Base-by-base conservation (phyloP, 2,797 vertebrate genomes). In the Steatocranus sp. region DNA sequence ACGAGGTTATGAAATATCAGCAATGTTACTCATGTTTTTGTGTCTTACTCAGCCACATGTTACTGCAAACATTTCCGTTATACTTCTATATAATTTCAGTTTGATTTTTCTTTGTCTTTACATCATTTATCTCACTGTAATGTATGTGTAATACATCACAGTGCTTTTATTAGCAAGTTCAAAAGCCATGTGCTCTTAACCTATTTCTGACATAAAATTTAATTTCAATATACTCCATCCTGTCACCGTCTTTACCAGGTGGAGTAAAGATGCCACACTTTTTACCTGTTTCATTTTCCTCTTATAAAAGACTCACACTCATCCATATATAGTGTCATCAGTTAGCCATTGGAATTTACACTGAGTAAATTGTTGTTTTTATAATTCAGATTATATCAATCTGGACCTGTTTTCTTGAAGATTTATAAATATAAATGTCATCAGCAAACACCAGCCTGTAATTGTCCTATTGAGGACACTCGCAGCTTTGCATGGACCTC, bases 21-120 rank as follows among this genome's bases (percentile, higher is more conserved):
- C 27, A 73, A 5, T 7, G 9, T 70, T 7, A 2, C 41, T 70
- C 66, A 11, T 8, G 23, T 70, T 3, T 73, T 30, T 48, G 14
- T 73, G 9, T 48, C 4, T 11, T 30, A 0, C 25, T 30, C 10
- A 8, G 66, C 41, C 17, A 48, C 41, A 12, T 1, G 43, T 27
- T 48, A 8, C 25, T 48, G 68, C 25, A 73, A 73, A 48, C 17
- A n/a, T 30, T 48, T 30, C 43, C 3, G 3, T 73, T 6, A 32
- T 46, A 73, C 1, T 1, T 73, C 17, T 73, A 30, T 17, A 48
- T 48, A 46, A 5, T 18, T 46, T 48, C 41, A 46, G 25, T 73
- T 70, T 46, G 25, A 0, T 48, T 30, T 48, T 46, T 48, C 17
- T 30, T 73, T 48, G 66, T 73, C 41, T 18, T 73, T 30, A 1